phyloP scores from a whole-genome alignment of 2,797 vertebrate genomes.

The Decapterus maruadsi region DNA sequence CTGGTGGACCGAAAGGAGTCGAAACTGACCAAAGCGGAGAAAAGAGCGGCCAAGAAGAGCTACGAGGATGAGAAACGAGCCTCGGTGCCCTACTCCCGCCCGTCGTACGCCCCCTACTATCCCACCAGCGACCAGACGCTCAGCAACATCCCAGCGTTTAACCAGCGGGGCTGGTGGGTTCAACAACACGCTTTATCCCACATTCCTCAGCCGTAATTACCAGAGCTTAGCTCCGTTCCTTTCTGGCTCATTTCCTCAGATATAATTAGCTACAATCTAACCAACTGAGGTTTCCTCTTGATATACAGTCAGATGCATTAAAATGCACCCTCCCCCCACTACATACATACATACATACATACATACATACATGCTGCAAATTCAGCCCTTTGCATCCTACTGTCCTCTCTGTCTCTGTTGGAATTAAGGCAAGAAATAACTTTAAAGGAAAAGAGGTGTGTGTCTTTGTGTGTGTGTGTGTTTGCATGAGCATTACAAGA shows the following conservation, averaged over 20 bases:
- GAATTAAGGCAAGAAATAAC: too few species aligned
- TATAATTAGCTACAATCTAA: not conserved
- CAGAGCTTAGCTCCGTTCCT: not conserved
- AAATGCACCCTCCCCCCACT: not conserved
- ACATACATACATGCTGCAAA: too few species aligned
- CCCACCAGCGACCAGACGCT: slow-evolving; percentile 94
- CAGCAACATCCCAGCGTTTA: slow-evolving; percentile 94
- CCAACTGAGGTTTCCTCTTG: not conserved
- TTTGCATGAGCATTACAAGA: too few species aligned
- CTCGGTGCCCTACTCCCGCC: slow-evolving; percentile 95
- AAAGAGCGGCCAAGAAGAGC: slow-evolving; percentile 98
- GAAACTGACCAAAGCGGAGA: slow-evolving; percentile 99
- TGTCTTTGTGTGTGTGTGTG: too few species aligned
- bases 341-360: too few species aligned
- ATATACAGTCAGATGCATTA: slow-evolving; percentile 1
- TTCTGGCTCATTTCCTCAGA: not conserved
- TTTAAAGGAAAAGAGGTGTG: too few species aligned
- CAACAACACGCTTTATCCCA: not conserved
- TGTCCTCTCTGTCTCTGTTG: too few species aligned
- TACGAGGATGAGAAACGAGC: slow-evolving; percentile 99
- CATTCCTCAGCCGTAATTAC: not conserved
- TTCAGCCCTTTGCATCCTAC: too few species aligned
- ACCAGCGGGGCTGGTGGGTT: slow-evolving; percentile 91
- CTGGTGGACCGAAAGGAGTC: slow-evolving; percentile 97
- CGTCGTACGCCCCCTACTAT: slow-evolving; percentile 98